Base-by-base conservation (phyloP, 2,797 vertebrate genomes). In the Schizopygopsis pylzovi region DNA sequence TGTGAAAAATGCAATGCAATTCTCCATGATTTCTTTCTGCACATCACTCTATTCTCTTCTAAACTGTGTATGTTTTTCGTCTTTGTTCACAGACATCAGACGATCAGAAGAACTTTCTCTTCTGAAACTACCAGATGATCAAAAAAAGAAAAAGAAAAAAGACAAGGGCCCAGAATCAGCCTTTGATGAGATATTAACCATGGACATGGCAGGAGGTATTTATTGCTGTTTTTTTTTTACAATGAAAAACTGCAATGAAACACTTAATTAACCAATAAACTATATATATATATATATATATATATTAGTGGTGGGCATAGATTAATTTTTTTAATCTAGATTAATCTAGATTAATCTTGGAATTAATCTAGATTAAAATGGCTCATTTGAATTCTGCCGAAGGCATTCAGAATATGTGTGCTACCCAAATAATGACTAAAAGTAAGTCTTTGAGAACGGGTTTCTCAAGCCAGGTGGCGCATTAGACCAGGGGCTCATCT, bases 141-240 rank as follows among this genome's bases (percentile, higher is more conserved):
- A 93, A 54, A 98, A 96, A 93, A 99, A 97, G 93, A 99, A 97
- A 92, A 99, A 98, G 92, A 99, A 96, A 92, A 99, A 97, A 94
- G 97, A 98, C 16, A 98, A 95, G 85, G 94, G 90, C 86, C 96
- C 96, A n/a, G 93, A 95, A 45, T 81, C 92, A 1, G 6, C 90
- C 37, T 90, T 92, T 67, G 96, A 98, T 68, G 97, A 99, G 76
- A 86, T 99, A 87, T 94, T 98, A 92, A 96, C 96, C 92, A 93
- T 99, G 65, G 96, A 97, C 78, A 89, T 92, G 79, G 93, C 96
- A 52, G 97, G 95, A 89, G 94, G 93, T 86, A 90, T 96, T 93
- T 92, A 94, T 94, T 89, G 15, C 45, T 39, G n/a, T 72, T 65
- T 82, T 39, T 39, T 72, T 25, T 15, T 71, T 47, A 47, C n/a